Conservation (phyloP, 2,888 invertebrate genomes). For the Pomacea canaliculata region DNA sequence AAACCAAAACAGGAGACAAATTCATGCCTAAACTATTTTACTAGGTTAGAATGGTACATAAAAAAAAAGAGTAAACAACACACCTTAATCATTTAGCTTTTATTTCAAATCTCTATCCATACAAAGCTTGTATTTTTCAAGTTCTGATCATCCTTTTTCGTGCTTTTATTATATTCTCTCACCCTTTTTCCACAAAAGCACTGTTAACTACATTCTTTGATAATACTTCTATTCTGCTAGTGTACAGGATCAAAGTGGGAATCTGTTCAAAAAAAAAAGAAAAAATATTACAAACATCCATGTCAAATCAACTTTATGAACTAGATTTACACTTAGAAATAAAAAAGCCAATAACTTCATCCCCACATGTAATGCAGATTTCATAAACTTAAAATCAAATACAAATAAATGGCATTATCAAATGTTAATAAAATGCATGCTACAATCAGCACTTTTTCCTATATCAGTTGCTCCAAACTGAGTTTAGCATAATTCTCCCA, state of each 20-base stretch:
- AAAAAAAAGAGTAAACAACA: too few relatives aligned
- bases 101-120: too few relatives aligned
- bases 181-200: too few relatives aligned
- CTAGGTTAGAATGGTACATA: too few relatives aligned
- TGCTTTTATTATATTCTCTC: too few relatives aligned
- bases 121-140: too few relatives aligned
- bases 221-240: neutral
- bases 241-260: slow-evolving; percentile 33
- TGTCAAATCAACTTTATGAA: neutral
- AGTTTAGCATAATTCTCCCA: neutral
- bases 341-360: neutral
- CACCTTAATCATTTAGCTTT: too few relatives aligned
- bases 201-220: too few relatives aligned
- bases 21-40: too few relatives aligned
- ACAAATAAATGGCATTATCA: neutral
- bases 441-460: neutral
- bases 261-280: slow-evolving; percentile 26
- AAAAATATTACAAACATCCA: neutral
- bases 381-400: neutral
- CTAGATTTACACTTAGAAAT: neutral
- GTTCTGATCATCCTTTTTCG: too few relatives aligned
- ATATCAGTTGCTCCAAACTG: neutral
- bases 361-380: neutral
- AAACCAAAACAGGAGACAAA: too few relatives aligned
- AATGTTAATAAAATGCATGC: neutral